Conservation (phyloP, 2,113 vertebrate species). For the Sphyrna mokarran region DNA sequence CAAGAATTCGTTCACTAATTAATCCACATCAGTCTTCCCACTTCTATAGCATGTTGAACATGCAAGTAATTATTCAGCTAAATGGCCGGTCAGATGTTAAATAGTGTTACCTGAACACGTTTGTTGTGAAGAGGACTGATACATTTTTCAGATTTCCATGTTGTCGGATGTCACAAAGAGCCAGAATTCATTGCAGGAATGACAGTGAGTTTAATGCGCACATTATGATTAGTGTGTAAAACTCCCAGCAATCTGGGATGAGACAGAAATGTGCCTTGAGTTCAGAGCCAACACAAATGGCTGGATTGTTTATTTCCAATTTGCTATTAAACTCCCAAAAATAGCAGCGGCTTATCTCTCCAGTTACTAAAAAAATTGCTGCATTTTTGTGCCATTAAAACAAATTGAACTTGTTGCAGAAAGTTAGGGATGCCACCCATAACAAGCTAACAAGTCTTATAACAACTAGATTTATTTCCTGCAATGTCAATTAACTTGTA, state of each 20-base stretch:
- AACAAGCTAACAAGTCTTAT: neutral
- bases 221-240: neutral
- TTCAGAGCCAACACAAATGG: neutral
- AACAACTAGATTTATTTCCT: neutral
- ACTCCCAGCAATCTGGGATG: neutral
- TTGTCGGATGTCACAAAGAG: neutral
- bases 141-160: neutral
- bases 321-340: neutral
- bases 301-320: neutral
- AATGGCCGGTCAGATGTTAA: neutral
- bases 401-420: neutral
- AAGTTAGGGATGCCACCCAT: neutral
- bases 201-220: neutral
- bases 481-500: neutral
- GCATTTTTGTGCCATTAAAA: neutral
- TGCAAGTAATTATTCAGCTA: conserved; percentile 38
- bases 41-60: conserved; percentile 36
- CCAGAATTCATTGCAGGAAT: neutral
- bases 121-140: neutral
- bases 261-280: neutral
- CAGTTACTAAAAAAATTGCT: neutral
- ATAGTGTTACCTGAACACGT: neutral
- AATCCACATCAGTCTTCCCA: conserved; percentile 52
- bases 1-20: conserved; percentile 65
- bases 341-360: neutral